Base-by-base conservation (phyloP, 2,113 vertebrate species). In the Phoxinus phoxinus region DNA sequence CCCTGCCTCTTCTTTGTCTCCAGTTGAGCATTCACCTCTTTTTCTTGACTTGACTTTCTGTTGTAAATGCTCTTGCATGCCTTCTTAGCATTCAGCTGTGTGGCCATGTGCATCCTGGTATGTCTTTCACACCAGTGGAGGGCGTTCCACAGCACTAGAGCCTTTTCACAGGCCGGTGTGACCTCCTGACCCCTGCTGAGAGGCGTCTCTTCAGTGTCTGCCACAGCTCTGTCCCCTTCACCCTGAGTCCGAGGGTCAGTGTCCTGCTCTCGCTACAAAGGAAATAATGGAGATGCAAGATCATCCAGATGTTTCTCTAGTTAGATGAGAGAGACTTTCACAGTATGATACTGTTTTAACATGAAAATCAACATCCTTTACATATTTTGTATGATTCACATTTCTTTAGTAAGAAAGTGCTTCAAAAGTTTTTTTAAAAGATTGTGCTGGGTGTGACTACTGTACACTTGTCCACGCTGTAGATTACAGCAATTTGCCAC, bases 21-120 rank as follows among this genome's bases (percentile, higher is more conserved):
- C 21, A 58, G 74, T 27, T 84, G 63, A 84, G 46, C 19, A 32
- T 74, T 44, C 23, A 56, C 73, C 86, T 87, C 75, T 84, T 84
- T 69, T 51, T 81, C 69, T 81, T 25, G 25, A 81, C 85, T 65
- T 65, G 46, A 76, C 73, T 48, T 76, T 69, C 69, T 83, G 84
- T 87, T 76, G 79, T 86, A 89, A 86, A 89, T 85, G 84, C 81
- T 63, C 15, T 51, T 87, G 77, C 48, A 79, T 82, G 17, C 59
- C 74, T 87, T 74, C 78, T 90, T 90, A 89, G 88, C 89, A 90
- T 90, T 87, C 88, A 90, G 89, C 89, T 89, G 89, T 71, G 19
- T 88, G 85, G 51, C 58, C 37, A 53, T 75, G 85, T 85, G 77
- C 76, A 65, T 81, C 67, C 32, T n/a, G 53, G 48, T 44, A 75